These are phyloP conservation scores for Synanceia verrucosa DNA, from an alignment of 2,797 vertebrate genomes.

Conservation along the genomic window DNA sequence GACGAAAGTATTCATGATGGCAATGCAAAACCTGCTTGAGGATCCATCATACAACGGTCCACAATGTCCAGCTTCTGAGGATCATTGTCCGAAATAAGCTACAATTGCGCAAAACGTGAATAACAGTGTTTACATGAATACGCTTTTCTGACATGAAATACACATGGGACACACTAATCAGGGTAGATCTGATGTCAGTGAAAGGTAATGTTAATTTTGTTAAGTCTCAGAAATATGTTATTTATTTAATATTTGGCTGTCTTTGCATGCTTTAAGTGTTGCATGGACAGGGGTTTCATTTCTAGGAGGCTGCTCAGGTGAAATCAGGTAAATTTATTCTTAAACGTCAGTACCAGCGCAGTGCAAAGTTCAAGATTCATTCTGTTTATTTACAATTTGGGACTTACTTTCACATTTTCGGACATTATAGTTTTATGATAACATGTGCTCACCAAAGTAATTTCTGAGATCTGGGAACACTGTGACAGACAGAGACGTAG, in stretches of 20 bases:
- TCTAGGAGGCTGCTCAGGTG: slow-evolving; percentile 4
- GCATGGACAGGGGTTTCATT: not conserved
- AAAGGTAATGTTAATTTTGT: not conserved
- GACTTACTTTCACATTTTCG: not conserved
- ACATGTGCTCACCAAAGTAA: not conserved
- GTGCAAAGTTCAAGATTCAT: not conserved
- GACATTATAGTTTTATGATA: not conserved
- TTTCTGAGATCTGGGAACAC: not conserved
- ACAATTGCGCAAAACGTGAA: not conserved
- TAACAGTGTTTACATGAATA: not conserved
- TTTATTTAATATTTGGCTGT: not conserved
- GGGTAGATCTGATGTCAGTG: not conserved
- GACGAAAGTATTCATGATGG: not conserved
- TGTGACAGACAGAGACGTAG: not conserved
- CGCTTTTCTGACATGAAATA: not conserved
- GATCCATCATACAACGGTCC: not conserved
- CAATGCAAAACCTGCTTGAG: not conserved
- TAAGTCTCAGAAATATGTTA: not conserved
- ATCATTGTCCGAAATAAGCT: not conserved
- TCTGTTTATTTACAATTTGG: not conserved
- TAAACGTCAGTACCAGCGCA: not conserved
- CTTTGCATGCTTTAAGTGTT: not conserved
- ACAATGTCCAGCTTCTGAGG: not conserved
- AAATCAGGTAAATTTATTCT: not conserved
- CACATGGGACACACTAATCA: not conserved